Evolutionary conservation across 2,113 vertebrate genomes (phyloP).

Genomic region (Chionodraco myersi): DNA sequence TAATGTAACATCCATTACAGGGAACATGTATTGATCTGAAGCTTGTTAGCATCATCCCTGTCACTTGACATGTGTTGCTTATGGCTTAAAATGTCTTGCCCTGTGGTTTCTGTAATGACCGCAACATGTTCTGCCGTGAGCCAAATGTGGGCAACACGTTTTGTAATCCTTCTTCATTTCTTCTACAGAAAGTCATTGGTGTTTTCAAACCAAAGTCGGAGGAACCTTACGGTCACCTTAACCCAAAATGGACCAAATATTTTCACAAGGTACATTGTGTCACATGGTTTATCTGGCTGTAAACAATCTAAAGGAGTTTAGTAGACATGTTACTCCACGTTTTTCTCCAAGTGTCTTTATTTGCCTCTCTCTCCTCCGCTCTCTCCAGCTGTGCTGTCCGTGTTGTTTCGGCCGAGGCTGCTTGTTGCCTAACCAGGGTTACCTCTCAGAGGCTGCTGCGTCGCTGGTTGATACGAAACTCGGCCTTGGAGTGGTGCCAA

Average conservation of each 20-base stretch:
- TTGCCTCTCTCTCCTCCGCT: background rate
- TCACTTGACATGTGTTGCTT: slow-evolving; percentile 3
- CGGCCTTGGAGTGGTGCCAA: slow-evolving; percentile 92
- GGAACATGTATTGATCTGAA: slow-evolving; percentile 16
- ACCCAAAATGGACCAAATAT: slow-evolving; percentile 99
- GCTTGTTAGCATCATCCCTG: slow-evolving; percentile 5
- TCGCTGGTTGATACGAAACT: slow-evolving; percentile 95
- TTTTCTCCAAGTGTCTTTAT: background rate
- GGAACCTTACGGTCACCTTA: slow-evolving; percentile 97
- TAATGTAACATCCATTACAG: background rate
- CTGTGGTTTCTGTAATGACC: background rate
- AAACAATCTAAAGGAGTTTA: background rate
- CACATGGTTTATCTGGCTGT: slow-evolving; percentile 80
- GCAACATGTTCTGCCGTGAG: background rate
- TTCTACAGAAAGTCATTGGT: slow-evolving; percentile 89
- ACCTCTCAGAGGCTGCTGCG: slow-evolving; percentile 96
- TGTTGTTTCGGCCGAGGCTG: slow-evolving; percentile 98
- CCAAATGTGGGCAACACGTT: background rate
- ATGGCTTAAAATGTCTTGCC: background rate
- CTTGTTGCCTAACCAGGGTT: slow-evolving; percentile 97
- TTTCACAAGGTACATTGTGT: slow-evolving; percentile 92
- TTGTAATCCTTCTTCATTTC: background rate
- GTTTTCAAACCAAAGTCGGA: slow-evolving; percentile 99
- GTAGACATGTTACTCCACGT: background rate
- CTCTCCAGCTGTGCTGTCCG: slow-evolving; percentile 88